Conservation (phyloP, 2,113 vertebrate genomes). For the Panthera uncia region DNA sequence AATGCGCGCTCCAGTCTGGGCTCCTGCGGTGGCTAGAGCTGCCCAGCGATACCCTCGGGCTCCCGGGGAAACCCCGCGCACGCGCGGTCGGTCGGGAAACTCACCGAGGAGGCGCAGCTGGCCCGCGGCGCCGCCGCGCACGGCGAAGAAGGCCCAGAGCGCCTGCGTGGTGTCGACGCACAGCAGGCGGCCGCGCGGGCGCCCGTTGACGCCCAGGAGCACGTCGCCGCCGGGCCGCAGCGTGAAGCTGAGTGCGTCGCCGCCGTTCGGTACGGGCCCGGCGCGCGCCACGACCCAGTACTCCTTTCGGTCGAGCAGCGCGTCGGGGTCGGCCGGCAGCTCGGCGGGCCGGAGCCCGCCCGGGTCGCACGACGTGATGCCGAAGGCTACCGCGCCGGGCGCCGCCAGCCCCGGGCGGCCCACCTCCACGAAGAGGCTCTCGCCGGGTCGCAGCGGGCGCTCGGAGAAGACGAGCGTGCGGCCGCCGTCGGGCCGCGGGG, state of each 20-base stretch:
- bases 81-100: not conserved
- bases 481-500: constrained; percentile 94
- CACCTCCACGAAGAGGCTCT: constrained; percentile 95
- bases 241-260: constrained; percentile 95
- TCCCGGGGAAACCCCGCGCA: not conserved
- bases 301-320: constrained; percentile 97
- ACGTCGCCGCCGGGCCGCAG: constrained; percentile 94
- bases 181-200: constrained; percentile 92
- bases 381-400: constrained; percentile 94
- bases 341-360: constrained; percentile 92
- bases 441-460: constrained; percentile 92
- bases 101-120: constrained; percentile 76
- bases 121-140: constrained; percentile 89
- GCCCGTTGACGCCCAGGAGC: constrained; percentile 94
- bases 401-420: constrained; percentile 94
- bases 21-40: accelerated
- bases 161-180: constrained; percentile 97
- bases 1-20: not conserved
- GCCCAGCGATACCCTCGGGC: accelerated
- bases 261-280: constrained; percentile 90
- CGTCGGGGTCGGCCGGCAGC: constrained; percentile 94
- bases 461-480: constrained; percentile 96
- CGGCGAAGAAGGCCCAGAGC: constrained; percentile 96
- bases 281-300: constrained; percentile 98
- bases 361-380: constrained; percentile 97